phyloP scores from a whole-genome alignment of 2,797 vertebrate species.

The Peromyscus aztecus region DNA sequence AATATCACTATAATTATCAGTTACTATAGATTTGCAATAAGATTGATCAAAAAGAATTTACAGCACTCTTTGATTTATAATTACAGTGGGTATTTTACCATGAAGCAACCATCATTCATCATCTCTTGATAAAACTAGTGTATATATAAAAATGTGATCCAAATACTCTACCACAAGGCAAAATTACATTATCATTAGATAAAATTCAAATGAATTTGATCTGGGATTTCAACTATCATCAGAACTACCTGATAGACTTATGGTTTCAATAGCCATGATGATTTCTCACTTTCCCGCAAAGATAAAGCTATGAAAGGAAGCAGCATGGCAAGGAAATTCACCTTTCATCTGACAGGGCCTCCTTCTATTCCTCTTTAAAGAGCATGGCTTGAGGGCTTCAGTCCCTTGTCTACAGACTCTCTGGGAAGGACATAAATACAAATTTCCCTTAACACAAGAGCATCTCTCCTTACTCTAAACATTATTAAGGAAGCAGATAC shows the following conservation, averaged over 20 bases:
- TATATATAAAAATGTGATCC: not conserved
- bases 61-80: not conserved
- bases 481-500: not conserved
- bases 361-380: not conserved
- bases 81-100: not conserved
- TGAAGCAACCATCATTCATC: not conserved
- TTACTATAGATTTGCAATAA: not conserved
- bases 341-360: not conserved
- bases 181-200: not conserved
- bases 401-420: not conserved
- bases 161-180: not conserved
- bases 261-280: not conserved
- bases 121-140: not conserved
- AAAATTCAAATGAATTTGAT: slow-evolving; percentile 6
- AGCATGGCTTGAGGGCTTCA: not conserved
- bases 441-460: not conserved
- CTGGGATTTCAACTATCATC: not conserved
- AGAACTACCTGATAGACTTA: not conserved
- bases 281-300: not conserved
- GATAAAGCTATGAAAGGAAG: not conserved
- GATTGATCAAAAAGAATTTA: not conserved
- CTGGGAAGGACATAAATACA: not conserved
- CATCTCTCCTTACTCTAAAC: not conserved
- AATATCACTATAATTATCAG: too few species aligned
- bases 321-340: not conserved